A percentile compares a stretch with the other conserved stretches of the same genome.
These are phyloP conservation scores for Drosophila grimshawi DNA, from an alignment of 1,140 invertebrate species.

Conservation along the genomic window DNA sequence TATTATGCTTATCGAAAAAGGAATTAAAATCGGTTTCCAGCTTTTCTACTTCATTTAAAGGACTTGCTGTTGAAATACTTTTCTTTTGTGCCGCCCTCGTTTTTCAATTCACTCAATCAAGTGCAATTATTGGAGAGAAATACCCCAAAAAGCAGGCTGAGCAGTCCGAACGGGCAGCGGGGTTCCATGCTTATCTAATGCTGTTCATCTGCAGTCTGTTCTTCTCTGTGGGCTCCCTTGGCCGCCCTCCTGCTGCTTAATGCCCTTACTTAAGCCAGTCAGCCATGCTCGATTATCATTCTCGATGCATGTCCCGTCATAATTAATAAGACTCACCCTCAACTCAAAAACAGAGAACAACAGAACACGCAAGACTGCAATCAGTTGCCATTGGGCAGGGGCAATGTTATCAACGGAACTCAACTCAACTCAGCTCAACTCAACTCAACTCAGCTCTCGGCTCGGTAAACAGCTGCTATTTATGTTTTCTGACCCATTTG, in stretches of 20 bases:
- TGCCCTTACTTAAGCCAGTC: slow-evolving; percentile 9
- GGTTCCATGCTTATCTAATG: slow-evolving; percentile 51
- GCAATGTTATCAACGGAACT: slow-evolving; percentile 50
- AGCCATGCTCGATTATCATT: slow-evolving; percentile 55
- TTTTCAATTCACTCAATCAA: slow-evolving; percentile 53
- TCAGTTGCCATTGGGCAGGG: slow-evolving; percentile 66
- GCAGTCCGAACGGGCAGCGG: neutral
- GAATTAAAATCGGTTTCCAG: neutral
- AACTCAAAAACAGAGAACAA: neutral
- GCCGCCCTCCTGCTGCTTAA: slow-evolving; percentile 31
- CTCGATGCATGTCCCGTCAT: slow-evolving; percentile 79
- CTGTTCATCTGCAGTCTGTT: slow-evolving; percentile 47
- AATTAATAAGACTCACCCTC: slow-evolving; percentile 76
- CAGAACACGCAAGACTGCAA: slow-evolving; percentile 68
- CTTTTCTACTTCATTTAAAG: slow-evolving; percentile 5
- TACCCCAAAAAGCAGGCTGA: slow-evolving; percentile 12
- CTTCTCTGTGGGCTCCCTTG: slow-evolving; percentile 25
- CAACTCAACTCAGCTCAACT: neutral
- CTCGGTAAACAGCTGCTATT: slow-evolving; percentile 60
- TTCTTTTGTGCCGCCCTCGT: neutral
- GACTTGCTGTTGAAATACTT: slow-evolving; percentile 21
- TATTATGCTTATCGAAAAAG: neutral
- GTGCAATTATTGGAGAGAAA: slow-evolving; percentile 50
- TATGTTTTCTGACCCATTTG: slow-evolving; percentile 32
- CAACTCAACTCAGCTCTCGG: neutral